Evolutionary conservation across 2,888 invertebrate species (phyloP).

Genomic region (Lasioglossum malachurum): DNA sequence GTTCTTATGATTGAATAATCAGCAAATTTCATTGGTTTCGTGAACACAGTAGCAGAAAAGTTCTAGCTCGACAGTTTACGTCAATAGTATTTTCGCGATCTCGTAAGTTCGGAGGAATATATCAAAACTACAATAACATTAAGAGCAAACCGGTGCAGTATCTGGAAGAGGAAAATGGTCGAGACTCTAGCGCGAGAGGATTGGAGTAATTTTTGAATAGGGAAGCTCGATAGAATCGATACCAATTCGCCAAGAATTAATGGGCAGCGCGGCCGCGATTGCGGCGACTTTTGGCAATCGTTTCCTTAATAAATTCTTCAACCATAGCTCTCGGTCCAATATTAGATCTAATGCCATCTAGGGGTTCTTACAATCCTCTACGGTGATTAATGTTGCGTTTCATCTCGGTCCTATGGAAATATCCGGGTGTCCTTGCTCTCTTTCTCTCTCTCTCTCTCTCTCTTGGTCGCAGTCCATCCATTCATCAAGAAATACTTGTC

Average conservation of each 20-base stretch:
- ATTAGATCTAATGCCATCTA: constrained; percentile 6
- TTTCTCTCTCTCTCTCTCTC: not conserved
- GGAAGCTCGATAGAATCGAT: not conserved
- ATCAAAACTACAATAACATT: not conserved
- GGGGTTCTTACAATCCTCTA: not conserved
- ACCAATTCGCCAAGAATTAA: not conserved
- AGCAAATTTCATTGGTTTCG: not conserved
- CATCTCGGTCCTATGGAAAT: constrained; percentile 21
- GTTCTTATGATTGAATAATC: not conserved
- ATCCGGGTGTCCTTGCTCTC: not conserved
- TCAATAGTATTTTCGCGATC: too few relatives aligned
- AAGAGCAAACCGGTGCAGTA: not conserved
- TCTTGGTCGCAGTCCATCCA: not conserved
- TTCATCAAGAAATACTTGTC: constrained; percentile 2
- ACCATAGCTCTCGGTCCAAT: not conserved
- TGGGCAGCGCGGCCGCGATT: not conserved
- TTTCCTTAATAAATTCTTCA: constrained; percentile 1
- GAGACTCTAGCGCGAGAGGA: not conserved
- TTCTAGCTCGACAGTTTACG: not conserved
- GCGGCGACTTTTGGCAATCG: not conserved
- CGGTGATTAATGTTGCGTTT: not conserved
- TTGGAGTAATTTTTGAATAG: not conserved
- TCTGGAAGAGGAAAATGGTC: not conserved
- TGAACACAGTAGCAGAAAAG: not conserved
- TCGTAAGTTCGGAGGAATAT: not conserved